Evolutionary conservation across 2,888 invertebrate genomes (phyloP), one percentile per base, ranked within the genome.

Genomic region (Chalcis sispes): DNA sequence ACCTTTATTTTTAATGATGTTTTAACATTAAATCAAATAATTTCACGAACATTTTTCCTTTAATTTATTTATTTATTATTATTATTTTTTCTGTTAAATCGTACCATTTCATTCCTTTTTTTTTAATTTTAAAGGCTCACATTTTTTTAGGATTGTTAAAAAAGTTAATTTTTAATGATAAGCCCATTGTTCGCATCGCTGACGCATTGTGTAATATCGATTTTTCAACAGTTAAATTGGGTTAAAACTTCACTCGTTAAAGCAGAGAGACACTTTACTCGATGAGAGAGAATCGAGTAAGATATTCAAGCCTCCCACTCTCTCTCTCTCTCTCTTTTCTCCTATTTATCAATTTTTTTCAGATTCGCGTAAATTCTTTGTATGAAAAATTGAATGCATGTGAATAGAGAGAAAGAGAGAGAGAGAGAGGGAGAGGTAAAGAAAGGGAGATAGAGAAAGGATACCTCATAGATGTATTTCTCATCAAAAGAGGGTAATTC

Each of bases 401-500:
- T n/a, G n/a, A n/a, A n/a, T n/a, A n/a, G n/a, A n/a, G n/a, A n/a
- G n/a, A n/a, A n/a, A n/a, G n/a, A n/a, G n/a, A n/a, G n/a, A n/a
- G n/a, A n/a, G n/a, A n/a, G n/a, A n/a, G n/a, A n/a, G n/a, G n/a
- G n/a, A n/a, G n/a, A n/a, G n/a, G n/a, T n/a, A n/a, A n/a, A n/a
- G n/a, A n/a, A n/a, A n/a, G n/a, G n/a, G n/a, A n/a, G n/a, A n/a
- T n/a, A n/a, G n/a, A n/a, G n/a, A n/a, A n/a, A n/a, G n/a, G n/a
- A n/a, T n/a, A n/a, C n/a, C n/a, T n/a, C n/a, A n/a, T n/a, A 15
- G 13, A 2, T 46, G 13, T 2, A 15, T 2, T 18, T 25, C 36
- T 50, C 66, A 25, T 54, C 42, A 54, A 36, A 20, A 18, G 32
- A n/a, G 23, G 25, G 25, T 56, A 72, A 66, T 58, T 20, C 72